A percentile compares a stretch with the other conserved stretches of the same genome.
Conservation (phyloP, 2,797 vertebrate genomes). For the Pseudochirops corinnae region DNA sequence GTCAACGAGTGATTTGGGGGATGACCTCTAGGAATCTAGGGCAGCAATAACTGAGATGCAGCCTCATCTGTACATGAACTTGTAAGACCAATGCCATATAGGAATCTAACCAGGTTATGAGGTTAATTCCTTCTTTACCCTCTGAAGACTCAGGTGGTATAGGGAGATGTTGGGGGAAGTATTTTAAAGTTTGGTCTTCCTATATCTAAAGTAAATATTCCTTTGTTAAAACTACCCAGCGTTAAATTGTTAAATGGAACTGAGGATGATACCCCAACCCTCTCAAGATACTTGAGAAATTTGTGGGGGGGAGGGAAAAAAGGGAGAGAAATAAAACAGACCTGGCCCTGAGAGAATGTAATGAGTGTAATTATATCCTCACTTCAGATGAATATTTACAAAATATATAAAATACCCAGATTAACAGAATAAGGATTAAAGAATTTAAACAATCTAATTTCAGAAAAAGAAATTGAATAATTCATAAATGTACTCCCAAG, state of each 20-base stretch:
- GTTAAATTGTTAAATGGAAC: background rate
- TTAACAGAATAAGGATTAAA: background rate
- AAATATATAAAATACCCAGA: background rate
- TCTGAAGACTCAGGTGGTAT: background rate
- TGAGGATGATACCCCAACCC: background rate
- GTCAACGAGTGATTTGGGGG: background rate
- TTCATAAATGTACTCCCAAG: background rate
- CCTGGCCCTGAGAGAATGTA: background rate
- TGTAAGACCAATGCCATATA: background rate
- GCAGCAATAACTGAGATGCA: background rate
- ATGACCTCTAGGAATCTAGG: background rate
- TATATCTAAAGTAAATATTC: background rate
- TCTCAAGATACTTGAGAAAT: background rate
- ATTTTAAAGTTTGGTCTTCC: background rate
- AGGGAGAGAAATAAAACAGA: background rate
- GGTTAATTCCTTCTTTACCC: background rate
- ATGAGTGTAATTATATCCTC: background rate
- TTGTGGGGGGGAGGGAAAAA: no score
- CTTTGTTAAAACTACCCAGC: background rate
- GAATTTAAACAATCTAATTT: background rate
- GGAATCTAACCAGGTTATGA: background rate
- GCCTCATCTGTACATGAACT: background rate
- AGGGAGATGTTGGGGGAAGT: background rate
- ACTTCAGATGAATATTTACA: background rate
- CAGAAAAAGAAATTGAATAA: conserved; percentile 1